Evolutionary conservation across 2,113 vertebrate genomes (phyloP), one percentile per base, ranked within the genome.

Genomic region (Polypterus senegalus): DNA sequence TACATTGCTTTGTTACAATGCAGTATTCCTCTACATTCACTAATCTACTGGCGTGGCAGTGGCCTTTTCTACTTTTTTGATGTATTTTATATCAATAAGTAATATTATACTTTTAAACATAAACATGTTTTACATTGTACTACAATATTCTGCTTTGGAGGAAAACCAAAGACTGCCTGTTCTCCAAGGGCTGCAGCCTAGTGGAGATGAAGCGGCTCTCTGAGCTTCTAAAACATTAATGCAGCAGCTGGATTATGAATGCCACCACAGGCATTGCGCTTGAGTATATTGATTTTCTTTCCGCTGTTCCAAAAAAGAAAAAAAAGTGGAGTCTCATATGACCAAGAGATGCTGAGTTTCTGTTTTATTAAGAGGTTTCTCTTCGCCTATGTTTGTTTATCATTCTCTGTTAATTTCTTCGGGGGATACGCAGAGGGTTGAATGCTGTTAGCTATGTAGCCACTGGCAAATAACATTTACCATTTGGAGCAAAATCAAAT

Each of bases 241-340:
- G 82, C 72, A 74, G 77, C 78, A 79, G 76, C 74, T 70, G 66
- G 82, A 84, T 86, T 86, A 83, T 69, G 77, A 77, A 76, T 79
- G 79, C 76, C 76, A 83, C 83, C 71, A 76, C 79, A 84, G 77
- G 76, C 79, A 75, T 80, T 72, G 73, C 77, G 74, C 73, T 80
- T 74, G 75, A 79, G 75, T 74, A 67, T 83, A 86, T 86, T 77
- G 83, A 86, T 86, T 86, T 86, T 82, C 79, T 75, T 84, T 83
- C 82, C 70, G 71, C 76, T 77, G 61, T 4, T 70, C 72, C 71
- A 67, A 74, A 76, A 81, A 78, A 65, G 61, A 69, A 69, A 65
- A 60, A 60, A 60, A 58, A 76, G 70, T 77, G 69, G 67, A 69
- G 74, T 79, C 76, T 82, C 77, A 71, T 63, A 74, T 72, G 65